Evolutionary conservation across 2,888 invertebrate species (phyloP).

Genomic region (Drosophila formosana): DNA sequence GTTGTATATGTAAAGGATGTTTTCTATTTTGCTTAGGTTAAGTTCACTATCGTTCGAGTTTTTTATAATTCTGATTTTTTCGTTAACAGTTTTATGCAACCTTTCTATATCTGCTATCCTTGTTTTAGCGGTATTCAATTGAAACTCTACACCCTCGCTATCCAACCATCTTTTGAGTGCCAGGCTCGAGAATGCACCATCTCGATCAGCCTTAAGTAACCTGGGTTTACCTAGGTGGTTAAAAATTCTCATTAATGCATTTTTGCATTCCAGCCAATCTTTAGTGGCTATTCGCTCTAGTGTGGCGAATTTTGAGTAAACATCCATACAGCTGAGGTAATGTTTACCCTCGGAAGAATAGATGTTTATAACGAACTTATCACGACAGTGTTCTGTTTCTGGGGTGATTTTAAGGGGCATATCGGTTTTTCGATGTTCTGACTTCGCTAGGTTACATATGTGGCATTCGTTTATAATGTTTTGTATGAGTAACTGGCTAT

Average conservation of each 20-base stretch:
- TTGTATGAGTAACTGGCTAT: neutral
- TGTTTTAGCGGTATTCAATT: neutral
- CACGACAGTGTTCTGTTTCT: neutral
- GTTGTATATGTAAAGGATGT: neutral
- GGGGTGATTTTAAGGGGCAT: slow-evolving; percentile 5
- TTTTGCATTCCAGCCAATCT: neutral
- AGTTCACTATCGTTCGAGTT: neutral
- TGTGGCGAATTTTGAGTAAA: slow-evolving; percentile 4
- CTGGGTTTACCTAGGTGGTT: neutral
- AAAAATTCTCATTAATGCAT: neutral
- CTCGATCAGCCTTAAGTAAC: slow-evolving; percentile 3
- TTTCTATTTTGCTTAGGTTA: slow-evolving; percentile 4
- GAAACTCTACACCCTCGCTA: too few relatives aligned
- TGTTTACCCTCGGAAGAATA: slow-evolving; percentile 6
- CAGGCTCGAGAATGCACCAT: slow-evolving; percentile 3
- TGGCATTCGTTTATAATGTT: slow-evolving; percentile 4
- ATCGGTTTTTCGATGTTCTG: neutral
- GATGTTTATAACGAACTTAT: slow-evolving; percentile 4
- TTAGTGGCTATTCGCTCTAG: neutral
- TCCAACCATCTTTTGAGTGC: slow-evolving; percentile 3
- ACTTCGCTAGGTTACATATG: neutral
- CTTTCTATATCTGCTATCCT: slow-evolving; percentile 2
- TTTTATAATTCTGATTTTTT: slow-evolving; percentile 1
- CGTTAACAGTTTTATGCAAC: neutral
- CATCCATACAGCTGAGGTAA: neutral